phyloP scores from a whole-genome alignment of 2,797 vertebrate genomes.

The Toxotes lorentzi region DNA sequence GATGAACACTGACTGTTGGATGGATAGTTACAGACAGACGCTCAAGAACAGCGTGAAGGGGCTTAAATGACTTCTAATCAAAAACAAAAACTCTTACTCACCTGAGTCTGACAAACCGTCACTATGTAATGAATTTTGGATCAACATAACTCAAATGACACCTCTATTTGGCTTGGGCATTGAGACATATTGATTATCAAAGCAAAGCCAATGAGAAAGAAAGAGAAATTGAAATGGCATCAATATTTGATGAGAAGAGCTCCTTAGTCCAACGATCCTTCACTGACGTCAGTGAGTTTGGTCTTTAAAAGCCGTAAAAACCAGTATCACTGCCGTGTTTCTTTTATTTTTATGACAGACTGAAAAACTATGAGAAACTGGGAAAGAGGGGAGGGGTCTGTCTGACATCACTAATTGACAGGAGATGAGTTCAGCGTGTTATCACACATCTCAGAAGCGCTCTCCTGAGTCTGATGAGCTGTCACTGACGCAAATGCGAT shows the following conservation, averaged over 20 bases:
- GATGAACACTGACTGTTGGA: conserved; percentile 28
- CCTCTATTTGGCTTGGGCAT: conserved; percentile 11
- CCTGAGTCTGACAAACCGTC: background rate
- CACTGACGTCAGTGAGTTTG: conserved; percentile 15
- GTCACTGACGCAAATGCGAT: conserved; percentile 47
- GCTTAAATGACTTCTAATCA: conserved; percentile 25
- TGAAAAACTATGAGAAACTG: conserved; percentile 7
- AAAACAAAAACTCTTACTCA: background rate
- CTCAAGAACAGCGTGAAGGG: background rate
- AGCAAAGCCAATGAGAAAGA: conserved; percentile 28
- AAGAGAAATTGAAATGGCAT: background rate
- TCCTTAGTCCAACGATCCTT: conserved; percentile 3
- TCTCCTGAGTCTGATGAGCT: conserved; percentile 60
- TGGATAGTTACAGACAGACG: conserved; percentile 16
- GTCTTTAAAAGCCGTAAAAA: background rate
- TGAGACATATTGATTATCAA: conserved; percentile 8
- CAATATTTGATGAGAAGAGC: background rate
- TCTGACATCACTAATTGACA: conserved; percentile 46
- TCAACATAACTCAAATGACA: conserved; percentile 11
- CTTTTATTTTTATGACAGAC: conserved; percentile 21
- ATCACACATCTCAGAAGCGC: conserved; percentile 40
- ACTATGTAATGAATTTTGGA: background rate
- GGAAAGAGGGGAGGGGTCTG: background rate
- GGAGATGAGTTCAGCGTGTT: conserved; percentile 31
- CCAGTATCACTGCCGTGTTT: background rate